A percentile compares a stretch with the other conserved stretches of the same genome.
phyloP scores from a whole-genome alignment of 2,888 invertebrate genomes.

The Pseudococcus viburni region DNA sequence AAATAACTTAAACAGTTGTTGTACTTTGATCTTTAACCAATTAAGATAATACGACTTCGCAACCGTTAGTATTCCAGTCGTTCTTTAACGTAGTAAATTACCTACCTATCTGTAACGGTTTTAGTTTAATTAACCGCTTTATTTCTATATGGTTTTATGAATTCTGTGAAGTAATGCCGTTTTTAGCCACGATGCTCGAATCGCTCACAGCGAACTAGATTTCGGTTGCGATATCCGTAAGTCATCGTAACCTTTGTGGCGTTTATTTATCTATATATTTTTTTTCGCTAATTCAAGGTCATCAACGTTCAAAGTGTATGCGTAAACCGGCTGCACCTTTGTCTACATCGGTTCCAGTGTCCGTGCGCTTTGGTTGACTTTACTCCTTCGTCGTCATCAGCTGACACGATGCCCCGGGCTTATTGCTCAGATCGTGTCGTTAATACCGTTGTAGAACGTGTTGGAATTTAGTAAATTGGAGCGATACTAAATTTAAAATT shows the following conservation, averaged over 20 bases:
- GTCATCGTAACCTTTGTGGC: slow-evolving; percentile 50
- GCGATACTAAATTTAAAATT: not conserved
- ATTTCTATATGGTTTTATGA: slow-evolving; percentile 58
- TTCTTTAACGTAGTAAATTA: slow-evolving; percentile 54
- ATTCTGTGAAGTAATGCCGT: slow-evolving; percentile 40
- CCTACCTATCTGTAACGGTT: slow-evolving; percentile 55
- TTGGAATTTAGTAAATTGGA: not conserved
- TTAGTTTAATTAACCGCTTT: slow-evolving; percentile 56
- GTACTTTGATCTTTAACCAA: slow-evolving; percentile 62
- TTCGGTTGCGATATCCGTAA: slow-evolving; percentile 55
- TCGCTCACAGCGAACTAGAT: slow-evolving; percentile 54
- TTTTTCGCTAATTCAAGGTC: slow-evolving; percentile 53
- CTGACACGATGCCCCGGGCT: not conserved
- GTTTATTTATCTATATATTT: not conserved
- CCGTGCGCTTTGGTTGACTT: slow-evolving; percentile 8
- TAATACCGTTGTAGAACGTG: not conserved
- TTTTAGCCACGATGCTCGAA: slow-evolving; percentile 57
- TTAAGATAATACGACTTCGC: slow-evolving; percentile 62
- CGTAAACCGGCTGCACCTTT: slow-evolving; percentile 46
- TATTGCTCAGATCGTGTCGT: not conserved
- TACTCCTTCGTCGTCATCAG: not conserved
- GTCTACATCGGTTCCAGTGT: not conserved
- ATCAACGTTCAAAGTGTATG: not conserved
- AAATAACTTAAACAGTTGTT: slow-evolving; percentile 60
- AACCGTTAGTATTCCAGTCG: slow-evolving; percentile 63